Conservation (phyloP, 2,113 vertebrate genomes). For the Falco punctatus region DNA sequence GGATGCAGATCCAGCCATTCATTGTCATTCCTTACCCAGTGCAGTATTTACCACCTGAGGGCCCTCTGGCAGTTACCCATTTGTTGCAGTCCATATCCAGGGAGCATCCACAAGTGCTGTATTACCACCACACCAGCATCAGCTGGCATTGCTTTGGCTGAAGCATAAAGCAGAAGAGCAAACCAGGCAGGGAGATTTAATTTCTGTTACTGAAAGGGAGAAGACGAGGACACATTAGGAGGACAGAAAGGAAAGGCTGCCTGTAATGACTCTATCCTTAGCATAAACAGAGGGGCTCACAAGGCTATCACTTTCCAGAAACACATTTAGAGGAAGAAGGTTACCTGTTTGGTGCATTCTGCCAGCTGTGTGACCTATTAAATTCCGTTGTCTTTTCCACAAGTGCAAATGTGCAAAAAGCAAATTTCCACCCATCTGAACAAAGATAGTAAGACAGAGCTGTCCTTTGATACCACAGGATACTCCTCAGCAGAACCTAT, state of each 20-base stretch:
- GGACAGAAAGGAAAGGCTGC: background rate
- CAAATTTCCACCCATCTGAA: background rate
- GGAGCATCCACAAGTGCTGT: background rate
- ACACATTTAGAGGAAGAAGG: background rate
- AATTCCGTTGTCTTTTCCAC: background rate
- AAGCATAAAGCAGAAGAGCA: background rate
- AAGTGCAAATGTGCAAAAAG: background rate
- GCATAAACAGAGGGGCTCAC: background rate
- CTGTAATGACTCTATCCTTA: background rate
- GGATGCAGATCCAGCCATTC: background rate
- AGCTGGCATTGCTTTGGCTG: background rate
- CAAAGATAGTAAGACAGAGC: background rate
- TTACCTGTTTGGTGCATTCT: background rate
- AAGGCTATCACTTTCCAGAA: background rate
- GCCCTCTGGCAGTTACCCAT: background rate
- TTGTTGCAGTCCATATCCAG: background rate
- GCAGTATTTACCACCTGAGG: background rate
- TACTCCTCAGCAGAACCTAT: background rate
- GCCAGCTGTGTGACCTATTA: background rate
- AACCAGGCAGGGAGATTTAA: background rate
- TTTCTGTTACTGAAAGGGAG: background rate
- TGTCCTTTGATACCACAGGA: background rate
- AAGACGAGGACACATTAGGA: background rate
- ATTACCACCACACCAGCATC: background rate
- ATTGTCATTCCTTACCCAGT: background rate